A percentile compares a stretch with the other conserved stretches of the same genome.
phyloP scores from a whole-genome alignment of 2,888 invertebrate species.

The Zygothrica quintamaculata region DNA sequence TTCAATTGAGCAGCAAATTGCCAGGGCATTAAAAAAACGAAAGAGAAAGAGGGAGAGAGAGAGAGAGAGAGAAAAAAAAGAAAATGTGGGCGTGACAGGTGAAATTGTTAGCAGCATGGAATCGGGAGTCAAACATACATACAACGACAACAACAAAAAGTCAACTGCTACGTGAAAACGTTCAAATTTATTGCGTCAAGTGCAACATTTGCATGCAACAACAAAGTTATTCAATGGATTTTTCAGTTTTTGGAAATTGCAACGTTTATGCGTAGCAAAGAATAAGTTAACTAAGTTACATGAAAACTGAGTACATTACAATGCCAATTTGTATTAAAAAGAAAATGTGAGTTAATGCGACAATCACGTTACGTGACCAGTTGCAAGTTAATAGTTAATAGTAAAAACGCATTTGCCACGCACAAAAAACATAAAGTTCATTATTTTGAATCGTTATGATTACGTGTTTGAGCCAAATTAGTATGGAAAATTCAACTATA shows the following conservation, averaged over 20 bases:
- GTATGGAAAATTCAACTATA: too few relatives aligned
- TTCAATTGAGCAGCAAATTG: constrained; percentile 81
- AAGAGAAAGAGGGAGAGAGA: neutral
- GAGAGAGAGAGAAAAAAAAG: constrained; percentile 11
- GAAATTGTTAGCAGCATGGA: constrained; percentile 78
- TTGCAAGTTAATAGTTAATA: neutral
- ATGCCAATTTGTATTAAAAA: constrained; percentile 34
- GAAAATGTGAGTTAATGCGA: constrained; percentile 2
- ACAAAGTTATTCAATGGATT: constrained; percentile 9
- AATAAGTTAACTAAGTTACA: constrained; percentile 23
- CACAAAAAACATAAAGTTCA: neutral
- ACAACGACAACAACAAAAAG: too few relatives aligned
- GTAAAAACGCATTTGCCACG: neutral
- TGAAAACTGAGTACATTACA: constrained; percentile 6
- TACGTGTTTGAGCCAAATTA: too few relatives aligned
- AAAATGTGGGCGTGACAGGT: constrained; percentile 26
- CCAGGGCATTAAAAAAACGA: constrained; percentile 36
- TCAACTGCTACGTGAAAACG: constrained; percentile 73
- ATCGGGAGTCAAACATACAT: constrained; percentile 32
- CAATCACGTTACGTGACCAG: constrained; percentile 7
- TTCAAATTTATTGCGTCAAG: constrained; percentile 65
- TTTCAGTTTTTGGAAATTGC: constrained; percentile 33
- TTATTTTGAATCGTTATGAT: too few relatives aligned
- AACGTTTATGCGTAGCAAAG: constrained; percentile 29
- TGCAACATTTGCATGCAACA: constrained; percentile 57